These are phyloP conservation scores for Odontocolon sp. DNA, from an alignment of 2,888 invertebrate species.

Conservation along the genomic window DNA sequence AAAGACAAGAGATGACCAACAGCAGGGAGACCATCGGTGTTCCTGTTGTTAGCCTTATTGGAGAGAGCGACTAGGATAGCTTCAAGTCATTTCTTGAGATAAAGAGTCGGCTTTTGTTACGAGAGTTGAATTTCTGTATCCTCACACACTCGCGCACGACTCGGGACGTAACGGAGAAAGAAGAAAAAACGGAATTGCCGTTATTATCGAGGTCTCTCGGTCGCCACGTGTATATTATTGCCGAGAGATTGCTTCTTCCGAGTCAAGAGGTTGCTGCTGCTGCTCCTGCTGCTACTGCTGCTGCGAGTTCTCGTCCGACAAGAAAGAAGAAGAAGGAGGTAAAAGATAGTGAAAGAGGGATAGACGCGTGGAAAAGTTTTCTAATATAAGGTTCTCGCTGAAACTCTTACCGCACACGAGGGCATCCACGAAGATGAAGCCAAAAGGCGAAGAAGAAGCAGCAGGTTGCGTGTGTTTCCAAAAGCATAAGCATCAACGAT, in stretches of 20 bases:
- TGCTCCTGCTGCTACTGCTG: constrained; percentile 22
- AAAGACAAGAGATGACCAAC: too few relatives aligned
- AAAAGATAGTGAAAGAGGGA: constrained; percentile 24
- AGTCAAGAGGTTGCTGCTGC: constrained; percentile 60
- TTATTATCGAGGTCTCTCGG: constrained; percentile 67
- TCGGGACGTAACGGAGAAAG: constrained; percentile 1
- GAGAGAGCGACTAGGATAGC: too few relatives aligned
- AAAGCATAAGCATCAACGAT: constrained; percentile 49
- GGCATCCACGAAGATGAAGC: constrained; percentile 44
- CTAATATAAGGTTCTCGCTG: constrained; percentile 62
- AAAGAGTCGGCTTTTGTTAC: too few relatives aligned
- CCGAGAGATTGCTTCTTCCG: constrained; percentile 67
- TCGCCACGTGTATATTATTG: constrained; percentile 74
- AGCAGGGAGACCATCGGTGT: too few relatives aligned
- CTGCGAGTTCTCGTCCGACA: constrained; percentile 5
- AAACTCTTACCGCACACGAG: constrained; percentile 45
- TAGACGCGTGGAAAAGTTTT: constrained; percentile 63
- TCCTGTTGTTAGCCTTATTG: too few relatives aligned
- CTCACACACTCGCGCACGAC: not conserved
- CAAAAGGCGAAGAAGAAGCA: constrained; percentile 41
- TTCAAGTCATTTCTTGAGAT: too few relatives aligned
- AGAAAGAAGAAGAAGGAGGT: constrained; percentile 15
- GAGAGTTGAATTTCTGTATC: not conserved
- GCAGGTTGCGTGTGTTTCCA: constrained; percentile 52
- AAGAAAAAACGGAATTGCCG: constrained; percentile 64